These are phyloP conservation scores for Trichopoda pennipes DNA, from an alignment of 2,888 invertebrate genomes.

Conservation along the genomic window DNA sequence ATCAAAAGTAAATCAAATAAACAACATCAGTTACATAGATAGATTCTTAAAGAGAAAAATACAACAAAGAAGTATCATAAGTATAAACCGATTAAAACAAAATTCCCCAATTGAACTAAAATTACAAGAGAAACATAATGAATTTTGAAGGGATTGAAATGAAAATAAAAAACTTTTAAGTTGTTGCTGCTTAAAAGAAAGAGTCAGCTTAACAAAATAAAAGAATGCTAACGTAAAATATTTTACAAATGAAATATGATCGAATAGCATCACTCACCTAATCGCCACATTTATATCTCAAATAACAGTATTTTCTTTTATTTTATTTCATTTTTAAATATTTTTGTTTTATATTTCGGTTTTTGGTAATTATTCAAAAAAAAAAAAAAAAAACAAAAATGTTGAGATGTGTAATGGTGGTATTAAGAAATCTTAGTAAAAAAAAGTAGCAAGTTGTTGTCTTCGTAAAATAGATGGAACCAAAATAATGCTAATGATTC, in stretches of 20 bases:
- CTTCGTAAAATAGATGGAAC: no score
- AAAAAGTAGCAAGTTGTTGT: no score
- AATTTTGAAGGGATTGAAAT: not conserved
- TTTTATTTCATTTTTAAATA: not conserved
- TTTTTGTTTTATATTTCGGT: no score
- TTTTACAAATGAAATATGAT: slow-evolving; percentile 61
- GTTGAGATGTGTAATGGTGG: no score
- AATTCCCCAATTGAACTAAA: slow-evolving; percentile 1
- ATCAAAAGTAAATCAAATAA: no score
- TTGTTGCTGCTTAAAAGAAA: slow-evolving; percentile 19
- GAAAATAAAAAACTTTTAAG: slow-evolving; percentile 18
- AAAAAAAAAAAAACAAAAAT: no score
- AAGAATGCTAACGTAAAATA: slow-evolving; percentile 41
- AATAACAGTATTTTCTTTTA: slow-evolving; percentile 41
- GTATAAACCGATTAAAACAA: slow-evolving; percentile 61
- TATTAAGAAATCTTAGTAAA: no score
- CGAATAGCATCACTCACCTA: slow-evolving; percentile 49
- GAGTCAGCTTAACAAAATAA: slow-evolving; percentile 53
- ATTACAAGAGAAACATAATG: not conserved
- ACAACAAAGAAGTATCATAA: slow-evolving; percentile 20
- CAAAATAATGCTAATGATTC: no score
- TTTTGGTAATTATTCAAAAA: no score
- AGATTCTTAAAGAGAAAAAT: not conserved
- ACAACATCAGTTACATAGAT: no score
- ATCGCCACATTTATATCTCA: slow-evolving; percentile 43